These are phyloP conservation scores for Muscidifurax raptorellus DNA, from an alignment of 1,140 invertebrate species.

Conservation along the genomic window DNA sequence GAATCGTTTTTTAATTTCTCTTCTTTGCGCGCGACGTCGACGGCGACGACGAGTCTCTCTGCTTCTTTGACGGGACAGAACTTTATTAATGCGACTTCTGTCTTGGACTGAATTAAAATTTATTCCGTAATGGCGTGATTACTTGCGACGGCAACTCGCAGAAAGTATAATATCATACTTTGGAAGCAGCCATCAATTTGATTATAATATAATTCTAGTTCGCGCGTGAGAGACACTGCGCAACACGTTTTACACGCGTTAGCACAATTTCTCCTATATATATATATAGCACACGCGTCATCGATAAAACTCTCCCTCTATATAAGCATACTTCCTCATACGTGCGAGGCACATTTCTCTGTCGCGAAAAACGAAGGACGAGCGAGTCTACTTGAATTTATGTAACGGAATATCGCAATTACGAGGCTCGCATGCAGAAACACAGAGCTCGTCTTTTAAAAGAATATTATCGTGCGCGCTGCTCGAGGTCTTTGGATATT, in stretches of 20 bases:
- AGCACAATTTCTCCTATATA: too few relatives aligned
- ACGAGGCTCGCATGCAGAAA: conserved; percentile 31
- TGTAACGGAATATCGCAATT: conserved; percentile 46
- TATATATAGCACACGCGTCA: background rate
- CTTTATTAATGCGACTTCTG: background rate
- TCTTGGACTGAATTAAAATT: background rate
- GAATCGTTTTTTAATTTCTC: background rate
- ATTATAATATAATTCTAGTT: too few relatives aligned
- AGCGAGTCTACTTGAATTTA: background rate
- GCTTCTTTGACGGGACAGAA: background rate
- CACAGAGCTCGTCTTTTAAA: background rate
- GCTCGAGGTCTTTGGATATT: background rate
- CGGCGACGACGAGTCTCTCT: too few relatives aligned
- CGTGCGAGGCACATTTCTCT: too few relatives aligned
- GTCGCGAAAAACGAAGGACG: background rate
- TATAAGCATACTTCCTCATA: too few relatives aligned
- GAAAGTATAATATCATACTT: too few relatives aligned
- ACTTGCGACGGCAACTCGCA: too few relatives aligned
- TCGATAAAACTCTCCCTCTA: conserved; percentile 38
- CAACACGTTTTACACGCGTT: background rate
- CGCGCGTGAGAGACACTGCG: background rate
- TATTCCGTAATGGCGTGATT: too few relatives aligned
- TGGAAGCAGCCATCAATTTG: too few relatives aligned
- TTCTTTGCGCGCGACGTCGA: background rate
- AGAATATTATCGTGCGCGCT: background rate